phyloP scores from a whole-genome alignment of 1,140 invertebrate species.

The Muscidifurax raptorellus region DNA sequence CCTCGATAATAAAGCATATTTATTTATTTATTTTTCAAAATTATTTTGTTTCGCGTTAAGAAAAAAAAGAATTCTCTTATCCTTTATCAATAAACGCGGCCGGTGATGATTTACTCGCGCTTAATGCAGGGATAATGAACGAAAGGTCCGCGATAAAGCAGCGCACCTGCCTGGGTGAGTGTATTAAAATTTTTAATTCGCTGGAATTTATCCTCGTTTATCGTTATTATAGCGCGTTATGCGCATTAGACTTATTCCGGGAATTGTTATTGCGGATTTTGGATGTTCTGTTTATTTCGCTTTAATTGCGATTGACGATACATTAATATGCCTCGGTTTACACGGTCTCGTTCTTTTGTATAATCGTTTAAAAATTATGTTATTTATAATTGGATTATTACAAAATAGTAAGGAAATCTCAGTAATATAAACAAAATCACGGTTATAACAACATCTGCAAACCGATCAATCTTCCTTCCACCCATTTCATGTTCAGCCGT shows the following conservation, averaged over 20 bases:
- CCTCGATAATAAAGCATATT: background rate
- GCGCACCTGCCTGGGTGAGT: no score
- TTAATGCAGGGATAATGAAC: slow-evolving; percentile 20
- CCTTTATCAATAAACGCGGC: slow-evolving; percentile 31
- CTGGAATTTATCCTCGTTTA: background rate
- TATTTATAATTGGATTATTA: no score
- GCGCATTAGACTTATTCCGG: no score
- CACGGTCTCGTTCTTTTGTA: no score
- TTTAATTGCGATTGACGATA: no score
- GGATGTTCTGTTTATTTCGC: no score
- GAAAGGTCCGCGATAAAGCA: slow-evolving; percentile 1
- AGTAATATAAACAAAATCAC: background rate
- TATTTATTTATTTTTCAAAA: background rate
- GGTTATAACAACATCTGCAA: background rate
- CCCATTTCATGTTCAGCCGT: background rate
- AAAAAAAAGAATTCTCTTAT: background rate
- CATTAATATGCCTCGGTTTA: no score
- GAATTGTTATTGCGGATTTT: no score
- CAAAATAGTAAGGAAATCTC: no score
- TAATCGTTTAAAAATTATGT: no score
- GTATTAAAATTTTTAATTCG: slow-evolving; percentile 29
- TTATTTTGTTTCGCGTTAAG: no score
- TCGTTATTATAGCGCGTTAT: no score
- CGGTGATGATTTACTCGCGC: slow-evolving; percentile 18
- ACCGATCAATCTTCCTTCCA: slow-evolving; percentile 11